Conservation (phyloP, 2,888 invertebrate genomes). For the Drosophila flavopinicola region DNA sequence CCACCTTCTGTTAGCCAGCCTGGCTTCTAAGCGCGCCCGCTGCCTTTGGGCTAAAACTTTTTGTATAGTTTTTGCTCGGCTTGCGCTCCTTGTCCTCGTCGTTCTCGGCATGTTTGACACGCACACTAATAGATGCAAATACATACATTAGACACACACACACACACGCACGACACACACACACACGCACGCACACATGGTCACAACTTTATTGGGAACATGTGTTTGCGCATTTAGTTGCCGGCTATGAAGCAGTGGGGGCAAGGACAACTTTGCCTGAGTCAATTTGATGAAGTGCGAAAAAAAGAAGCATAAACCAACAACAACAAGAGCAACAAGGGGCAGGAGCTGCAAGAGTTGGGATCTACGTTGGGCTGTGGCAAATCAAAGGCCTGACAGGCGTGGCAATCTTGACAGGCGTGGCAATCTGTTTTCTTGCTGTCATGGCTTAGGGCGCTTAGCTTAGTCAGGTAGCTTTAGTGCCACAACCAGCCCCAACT, state of each 20-base stretch:
- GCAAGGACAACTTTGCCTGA: constrained; percentile 35
- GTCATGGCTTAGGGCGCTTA: constrained; percentile 42
- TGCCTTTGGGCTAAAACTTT: constrained; percentile 60
- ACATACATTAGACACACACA: constrained; percentile 49
- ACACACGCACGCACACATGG: constrained; percentile 2
- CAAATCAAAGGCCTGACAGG: constrained; percentile 51
- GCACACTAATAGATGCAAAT: constrained; percentile 69
- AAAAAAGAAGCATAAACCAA: background rate
- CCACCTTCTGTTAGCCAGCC: constrained; percentile 7
- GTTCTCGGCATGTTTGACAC: constrained; percentile 43
- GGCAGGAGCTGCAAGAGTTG: background rate
- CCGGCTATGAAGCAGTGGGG: constrained; percentile 9
- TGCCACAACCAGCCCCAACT: background rate
- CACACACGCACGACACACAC: constrained; percentile 11
- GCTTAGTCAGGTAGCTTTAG: constrained; percentile 39
- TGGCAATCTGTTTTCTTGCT: constrained; percentile 54
- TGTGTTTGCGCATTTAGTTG: constrained; percentile 74
- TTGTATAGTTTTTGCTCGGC: constrained; percentile 59
- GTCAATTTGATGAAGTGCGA: constrained; percentile 71
- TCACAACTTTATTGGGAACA: constrained; percentile 61
- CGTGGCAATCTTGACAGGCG: constrained; percentile 52
- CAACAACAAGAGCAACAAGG: background rate
- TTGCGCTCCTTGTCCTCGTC: constrained; percentile 26
- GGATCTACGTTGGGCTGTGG: constrained; percentile 4
- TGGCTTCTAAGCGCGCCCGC: constrained; percentile 20